Conservation (phyloP, 1,140 invertebrate species). For the Micrasema longulum region DNA sequence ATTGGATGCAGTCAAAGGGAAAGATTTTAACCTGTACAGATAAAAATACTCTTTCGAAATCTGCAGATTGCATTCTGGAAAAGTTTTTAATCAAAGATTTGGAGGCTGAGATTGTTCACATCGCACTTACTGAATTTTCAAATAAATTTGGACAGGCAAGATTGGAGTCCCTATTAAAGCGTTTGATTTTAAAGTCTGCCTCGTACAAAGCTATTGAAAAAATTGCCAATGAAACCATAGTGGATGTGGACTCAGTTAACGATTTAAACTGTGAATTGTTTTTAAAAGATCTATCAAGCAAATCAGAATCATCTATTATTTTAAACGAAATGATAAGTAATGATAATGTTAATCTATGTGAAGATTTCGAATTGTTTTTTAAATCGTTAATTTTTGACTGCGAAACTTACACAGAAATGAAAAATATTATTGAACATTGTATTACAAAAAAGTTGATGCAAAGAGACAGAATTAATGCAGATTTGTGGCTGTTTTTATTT, state of each 20-base stretch:
- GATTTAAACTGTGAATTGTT: slow-evolving; percentile 60
- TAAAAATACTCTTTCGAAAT: slow-evolving; percentile 56
- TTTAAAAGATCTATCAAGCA: slow-evolving; percentile 57
- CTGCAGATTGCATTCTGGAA: slow-evolving; percentile 58
- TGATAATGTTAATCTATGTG: slow-evolving; percentile 55
- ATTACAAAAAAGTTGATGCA: slow-evolving; percentile 63
- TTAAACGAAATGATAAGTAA: slow-evolving; percentile 56
- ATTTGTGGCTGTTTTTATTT: slow-evolving; percentile 65
- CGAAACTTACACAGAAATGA: slow-evolving; percentile 57
- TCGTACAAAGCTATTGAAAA: slow-evolving; percentile 59
- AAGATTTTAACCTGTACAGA: slow-evolving; percentile 35
- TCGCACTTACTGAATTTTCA: slow-evolving; percentile 57
- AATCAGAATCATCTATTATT: slow-evolving; percentile 42
- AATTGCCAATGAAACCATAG: slow-evolving; percentile 10
- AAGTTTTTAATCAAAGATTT: slow-evolving; percentile 57
- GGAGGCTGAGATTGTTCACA: slow-evolving; percentile 54
- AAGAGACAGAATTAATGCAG: slow-evolving; percentile 59
- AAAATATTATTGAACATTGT: slow-evolving; percentile 62
- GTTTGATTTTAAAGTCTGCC: slow-evolving; percentile 62
- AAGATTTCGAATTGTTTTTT: slow-evolving; percentile 58
- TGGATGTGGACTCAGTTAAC: slow-evolving; percentile 53
- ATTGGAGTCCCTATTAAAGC: slow-evolving; percentile 61
- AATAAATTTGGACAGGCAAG: slow-evolving; percentile 57
- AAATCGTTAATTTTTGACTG: slow-evolving; percentile 55
- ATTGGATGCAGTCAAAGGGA: slow-evolving; percentile 24